A percentile compares a stretch with the other conserved stretches of the same genome.
Evolutionary conservation across 30 jellyfish, hydroid and myxozoan genomes (phyloP).

Genomic region (Pelagia noctiluca): DNA sequence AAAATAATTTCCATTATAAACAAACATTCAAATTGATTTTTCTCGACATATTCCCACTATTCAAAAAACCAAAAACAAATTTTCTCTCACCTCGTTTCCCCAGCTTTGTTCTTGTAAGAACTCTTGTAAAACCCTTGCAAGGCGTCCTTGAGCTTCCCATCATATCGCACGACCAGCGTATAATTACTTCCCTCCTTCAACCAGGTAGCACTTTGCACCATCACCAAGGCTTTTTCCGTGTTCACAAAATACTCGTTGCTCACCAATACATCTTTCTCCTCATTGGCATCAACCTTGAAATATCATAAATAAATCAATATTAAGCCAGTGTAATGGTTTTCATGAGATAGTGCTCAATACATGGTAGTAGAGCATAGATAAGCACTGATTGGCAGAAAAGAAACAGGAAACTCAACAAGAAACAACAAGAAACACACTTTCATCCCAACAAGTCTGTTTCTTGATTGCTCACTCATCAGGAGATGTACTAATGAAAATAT

Average conservation of each 20-base stretch:
- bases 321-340: no score
- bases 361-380: no score
- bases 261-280: constrained; percentile 36
- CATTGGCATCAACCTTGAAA: no score
- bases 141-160: constrained; percentile 83
- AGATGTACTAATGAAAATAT: no score
- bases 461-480: no score
- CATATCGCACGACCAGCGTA: constrained; percentile 67
- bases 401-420: no score
- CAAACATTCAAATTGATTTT: neutral
- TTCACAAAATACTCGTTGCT: constrained; percentile 16
- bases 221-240: constrained; percentile 67
- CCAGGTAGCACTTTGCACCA: constrained; percentile 38
- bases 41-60: neutral
- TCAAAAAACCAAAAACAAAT: neutral
- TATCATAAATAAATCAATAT: no score
- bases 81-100: constrained; percentile 75
- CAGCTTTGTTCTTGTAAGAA: constrained; percentile 83
- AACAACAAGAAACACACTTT: no score
- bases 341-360: no score
- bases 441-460: no score
- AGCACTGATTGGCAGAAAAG: no score
- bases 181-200: constrained; percentile 59
- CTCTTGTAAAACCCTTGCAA: constrained; percentile 93
- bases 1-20: neutral